Percentiles rank a stretch among this genome's conserved stretches.
These are phyloP conservation scores for Pachyseris speciosa DNA, from an alignment of 64 coral and sea anemone species.

Conservation along the genomic window DNA sequence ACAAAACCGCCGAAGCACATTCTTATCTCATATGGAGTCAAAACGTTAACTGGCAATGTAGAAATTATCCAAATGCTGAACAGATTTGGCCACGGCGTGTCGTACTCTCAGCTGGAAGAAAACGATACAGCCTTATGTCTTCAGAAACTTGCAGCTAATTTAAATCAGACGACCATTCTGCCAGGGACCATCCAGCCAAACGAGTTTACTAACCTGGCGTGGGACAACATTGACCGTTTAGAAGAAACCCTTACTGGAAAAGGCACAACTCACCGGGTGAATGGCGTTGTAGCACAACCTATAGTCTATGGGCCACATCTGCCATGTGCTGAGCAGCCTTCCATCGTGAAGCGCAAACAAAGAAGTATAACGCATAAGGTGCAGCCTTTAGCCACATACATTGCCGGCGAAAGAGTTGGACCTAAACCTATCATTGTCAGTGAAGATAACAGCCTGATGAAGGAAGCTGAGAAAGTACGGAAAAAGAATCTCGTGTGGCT, in stretches of 20 bases:
- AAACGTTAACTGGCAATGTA: constrained; percentile 25
- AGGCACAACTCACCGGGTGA: constrained; percentile 22
- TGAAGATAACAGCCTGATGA: not conserved
- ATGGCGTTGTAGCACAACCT: constrained; percentile 25
- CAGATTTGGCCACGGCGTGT: constrained; percentile 38
- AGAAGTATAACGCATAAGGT: not conserved
- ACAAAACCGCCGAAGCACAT: constrained; percentile 34
- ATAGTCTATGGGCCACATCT: constrained; percentile 10
- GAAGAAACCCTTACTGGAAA: constrained; percentile 31
- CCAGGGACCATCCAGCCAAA: constrained; percentile 14
- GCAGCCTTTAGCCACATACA: constrained; percentile 19
- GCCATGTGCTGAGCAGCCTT: not conserved
- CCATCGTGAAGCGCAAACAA: not conserved
- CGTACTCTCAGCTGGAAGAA: constrained; percentile 31
- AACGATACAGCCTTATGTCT: constrained; percentile 36
- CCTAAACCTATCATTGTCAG: not conserved
- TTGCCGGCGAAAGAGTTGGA: not conserved
- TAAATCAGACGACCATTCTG: not conserved
- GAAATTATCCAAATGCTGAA: constrained; percentile 46
- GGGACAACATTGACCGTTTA: constrained; percentile 48
- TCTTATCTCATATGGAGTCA: constrained; percentile 28
- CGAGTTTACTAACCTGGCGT: constrained; percentile 14
- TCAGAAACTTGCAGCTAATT: constrained; percentile 15
- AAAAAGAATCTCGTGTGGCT: constrained; percentile 27
- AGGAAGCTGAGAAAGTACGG: not conserved